These are phyloP conservation scores for Psammodynastes pulverulentus DNA, from an alignment of 2,113 vertebrate species.

Conservation along the genomic window DNA sequence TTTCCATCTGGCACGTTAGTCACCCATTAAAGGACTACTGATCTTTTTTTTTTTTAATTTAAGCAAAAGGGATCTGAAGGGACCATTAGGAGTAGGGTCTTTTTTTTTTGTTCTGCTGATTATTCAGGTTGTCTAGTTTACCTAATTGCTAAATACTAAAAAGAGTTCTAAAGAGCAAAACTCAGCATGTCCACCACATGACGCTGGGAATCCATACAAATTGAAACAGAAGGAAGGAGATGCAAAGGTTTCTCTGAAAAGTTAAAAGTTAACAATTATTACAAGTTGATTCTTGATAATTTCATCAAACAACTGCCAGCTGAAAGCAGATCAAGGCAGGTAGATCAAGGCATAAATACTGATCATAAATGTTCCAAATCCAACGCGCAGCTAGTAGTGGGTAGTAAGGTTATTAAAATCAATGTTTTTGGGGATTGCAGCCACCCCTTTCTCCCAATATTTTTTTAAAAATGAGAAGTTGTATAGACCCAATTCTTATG, in stretches of 20 bases:
- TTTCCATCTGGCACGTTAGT: slow-evolving; percentile 13
- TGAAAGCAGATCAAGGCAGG: background rate
- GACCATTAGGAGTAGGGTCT: background rate
- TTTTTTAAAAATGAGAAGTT: background rate
- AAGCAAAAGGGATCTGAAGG: background rate
- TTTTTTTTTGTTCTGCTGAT: background rate
- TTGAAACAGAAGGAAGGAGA: background rate
- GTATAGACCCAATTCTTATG: background rate
- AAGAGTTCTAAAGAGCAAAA: background rate
- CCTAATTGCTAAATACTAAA: slow-evolving; percentile 1
- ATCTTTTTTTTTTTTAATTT: background rate
- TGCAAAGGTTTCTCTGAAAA: background rate
- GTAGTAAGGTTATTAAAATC: background rate
- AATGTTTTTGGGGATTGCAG: background rate
- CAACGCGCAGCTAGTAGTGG: background rate
- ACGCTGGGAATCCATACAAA: background rate
- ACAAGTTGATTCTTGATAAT: background rate
- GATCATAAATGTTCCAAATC: background rate
- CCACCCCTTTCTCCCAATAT: background rate
- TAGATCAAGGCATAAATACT: background rate
- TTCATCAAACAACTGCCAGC: background rate
- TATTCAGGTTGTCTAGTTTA: background rate
- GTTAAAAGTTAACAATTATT: slow-evolving; percentile 11
- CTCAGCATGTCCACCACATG: background rate
- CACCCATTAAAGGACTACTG: slow-evolving; percentile 5